These are phyloP conservation scores for Pectinophora gossypiella DNA, from an alignment of 1,140 invertebrate genomes.

Conservation along the genomic window DNA sequence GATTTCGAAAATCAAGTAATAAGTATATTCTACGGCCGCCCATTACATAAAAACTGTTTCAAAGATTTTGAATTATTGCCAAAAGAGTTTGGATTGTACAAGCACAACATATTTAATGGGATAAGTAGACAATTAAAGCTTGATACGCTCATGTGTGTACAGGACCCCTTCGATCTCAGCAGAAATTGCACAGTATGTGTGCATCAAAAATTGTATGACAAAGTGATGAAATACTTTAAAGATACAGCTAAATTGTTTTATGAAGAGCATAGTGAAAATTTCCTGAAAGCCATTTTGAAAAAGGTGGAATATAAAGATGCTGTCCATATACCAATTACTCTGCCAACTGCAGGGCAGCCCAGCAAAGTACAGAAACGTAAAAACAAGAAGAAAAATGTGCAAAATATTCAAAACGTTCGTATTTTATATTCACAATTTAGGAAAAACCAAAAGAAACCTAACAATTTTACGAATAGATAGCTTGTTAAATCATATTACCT, in stretches of 20 bases:
- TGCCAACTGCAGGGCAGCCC: too few relatives aligned
- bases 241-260: background rate
- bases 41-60: constrained; percentile 64
- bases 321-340: too few relatives aligned
- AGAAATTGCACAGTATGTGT: constrained; percentile 71
- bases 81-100: constrained; percentile 57
- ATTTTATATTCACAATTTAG: too few relatives aligned
- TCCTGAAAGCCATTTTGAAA: background rate
- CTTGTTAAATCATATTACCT: too few relatives aligned
- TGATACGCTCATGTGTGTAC: constrained; percentile 72
- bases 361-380: too few relatives aligned
- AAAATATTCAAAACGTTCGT: too few relatives aligned
- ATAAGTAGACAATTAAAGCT: constrained; percentile 45
- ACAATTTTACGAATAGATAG: too few relatives aligned
- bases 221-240: background rate
- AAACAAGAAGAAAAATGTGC: too few relatives aligned
- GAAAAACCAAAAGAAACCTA: too few relatives aligned
- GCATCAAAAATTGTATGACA: constrained; percentile 22
- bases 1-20: constrained; percentile 72
- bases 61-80: constrained; percentile 42
- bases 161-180: constrained; percentile 79
- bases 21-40: constrained; percentile 72
- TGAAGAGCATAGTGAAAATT: background rate
- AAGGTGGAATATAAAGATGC: too few relatives aligned
- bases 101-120: constrained; percentile 37